A percentile compares a stretch with the other conserved stretches of the same genome.
Conservation (phyloP, 1,140 invertebrate genomes). For the Olivierus martensii region DNA sequence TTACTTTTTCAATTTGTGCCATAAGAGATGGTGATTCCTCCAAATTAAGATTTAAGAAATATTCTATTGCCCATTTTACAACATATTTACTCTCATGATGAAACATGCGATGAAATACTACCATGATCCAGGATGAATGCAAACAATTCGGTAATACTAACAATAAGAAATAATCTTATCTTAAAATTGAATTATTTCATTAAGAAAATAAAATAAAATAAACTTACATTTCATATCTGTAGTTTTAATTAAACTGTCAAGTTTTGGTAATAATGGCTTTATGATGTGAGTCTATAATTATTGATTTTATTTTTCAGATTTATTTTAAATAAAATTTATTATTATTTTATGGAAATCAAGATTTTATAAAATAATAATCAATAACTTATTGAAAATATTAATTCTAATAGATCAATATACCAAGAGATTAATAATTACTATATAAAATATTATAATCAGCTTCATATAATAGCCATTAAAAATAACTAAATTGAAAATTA, state of each 20-base stretch:
- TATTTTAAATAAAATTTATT: background rate
- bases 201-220: too few relatives aligned
- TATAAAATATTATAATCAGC: too few relatives aligned
- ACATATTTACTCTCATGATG: constrained; percentile 7
- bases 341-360: too few relatives aligned
- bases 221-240: background rate
- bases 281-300: constrained; percentile 7
- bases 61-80: constrained; percentile 1
- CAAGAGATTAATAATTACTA: too few relatives aligned
- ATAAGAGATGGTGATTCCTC: background rate
- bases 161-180: background rate
- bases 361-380: too few relatives aligned
- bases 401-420: too few relatives aligned
- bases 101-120: constrained; percentile 3
- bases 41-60: constrained; percentile 1
- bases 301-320: background rate
- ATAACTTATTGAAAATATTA: too few relatives aligned
- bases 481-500: too few relatives aligned
- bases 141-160: background rate
- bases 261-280: constrained; percentile 7
- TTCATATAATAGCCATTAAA: too few relatives aligned
- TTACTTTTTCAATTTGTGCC: too few relatives aligned
- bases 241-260: background rate
- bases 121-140: background rate
- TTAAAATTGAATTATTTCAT: too few relatives aligned